These are phyloP conservation scores for Himalopsyche anomala DNA, from an alignment of 2,888 invertebrate species.

Conservation along the genomic window DNA sequence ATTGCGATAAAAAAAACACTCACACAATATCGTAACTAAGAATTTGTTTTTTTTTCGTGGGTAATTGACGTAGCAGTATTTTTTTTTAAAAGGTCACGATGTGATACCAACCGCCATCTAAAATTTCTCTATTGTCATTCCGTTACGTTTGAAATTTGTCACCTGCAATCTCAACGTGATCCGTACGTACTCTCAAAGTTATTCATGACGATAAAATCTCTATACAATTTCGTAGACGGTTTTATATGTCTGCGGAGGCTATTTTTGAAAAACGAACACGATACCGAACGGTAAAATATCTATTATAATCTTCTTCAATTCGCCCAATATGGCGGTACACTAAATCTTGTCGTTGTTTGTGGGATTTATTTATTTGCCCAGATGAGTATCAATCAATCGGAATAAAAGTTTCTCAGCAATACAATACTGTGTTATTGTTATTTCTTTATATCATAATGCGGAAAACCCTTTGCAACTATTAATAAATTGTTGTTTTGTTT, in stretches of 20 bases:
- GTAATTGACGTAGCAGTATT: not conserved
- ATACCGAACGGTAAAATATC: not conserved
- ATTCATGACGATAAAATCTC: not conserved
- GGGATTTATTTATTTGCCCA: not conserved
- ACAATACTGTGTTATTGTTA: not conserved
- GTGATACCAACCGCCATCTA: not conserved
- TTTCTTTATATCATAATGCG: not conserved
- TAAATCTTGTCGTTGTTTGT: not conserved
- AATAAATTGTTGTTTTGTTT: too few relatives aligned
- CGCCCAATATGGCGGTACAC: constrained; percentile 22
- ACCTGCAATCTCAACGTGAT: not conserved
- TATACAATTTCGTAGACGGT: not conserved
- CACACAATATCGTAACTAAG: not conserved
- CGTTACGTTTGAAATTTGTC: not conserved
- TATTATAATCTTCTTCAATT: not conserved
- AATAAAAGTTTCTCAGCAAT: not conserved
- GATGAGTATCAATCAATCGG: not conserved
- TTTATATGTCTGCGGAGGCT: not conserved
- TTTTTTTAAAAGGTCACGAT: too few relatives aligned
- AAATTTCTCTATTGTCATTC: not conserved
- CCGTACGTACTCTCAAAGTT: not conserved
- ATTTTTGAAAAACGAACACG: not conserved
- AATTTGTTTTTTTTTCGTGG: not conserved
- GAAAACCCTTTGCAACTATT: not conserved
- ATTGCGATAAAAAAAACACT: not conserved